phyloP scores from a whole-genome alignment of 2,113 vertebrate species.

The Misgurnus mizolepis region DNA sequence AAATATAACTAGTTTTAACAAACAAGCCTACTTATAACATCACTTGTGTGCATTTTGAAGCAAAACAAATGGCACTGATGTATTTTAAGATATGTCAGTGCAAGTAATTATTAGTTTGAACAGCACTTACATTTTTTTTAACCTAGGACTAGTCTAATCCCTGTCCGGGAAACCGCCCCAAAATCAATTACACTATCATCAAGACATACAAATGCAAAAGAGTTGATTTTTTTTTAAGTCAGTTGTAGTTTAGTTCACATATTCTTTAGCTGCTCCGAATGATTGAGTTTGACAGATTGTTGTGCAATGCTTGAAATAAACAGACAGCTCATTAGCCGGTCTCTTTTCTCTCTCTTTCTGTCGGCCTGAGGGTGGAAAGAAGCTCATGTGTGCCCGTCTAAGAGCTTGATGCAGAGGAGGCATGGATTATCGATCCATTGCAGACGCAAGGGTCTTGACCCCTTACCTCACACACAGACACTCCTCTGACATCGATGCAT shows the following conservation, averaged over 20 bases:
- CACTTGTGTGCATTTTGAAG: too few relatives aligned
- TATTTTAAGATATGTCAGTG: too few relatives aligned
- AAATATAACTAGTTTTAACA: too few relatives aligned
- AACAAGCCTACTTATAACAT: too few relatives aligned
- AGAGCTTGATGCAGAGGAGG: conserved; percentile 16
- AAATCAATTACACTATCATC: too few relatives aligned
- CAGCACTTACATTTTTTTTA: too few relatives aligned
- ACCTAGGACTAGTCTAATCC: too few relatives aligned
- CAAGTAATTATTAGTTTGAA: too few relatives aligned
- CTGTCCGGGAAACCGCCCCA: too few relatives aligned
- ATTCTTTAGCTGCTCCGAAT: neutral
- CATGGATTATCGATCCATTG: conserved; percentile 33
- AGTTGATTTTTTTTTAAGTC: neutral
- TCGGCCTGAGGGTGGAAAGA: neutral
- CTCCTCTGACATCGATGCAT: conserved; percentile 43
- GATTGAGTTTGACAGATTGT: conserved; percentile 18
- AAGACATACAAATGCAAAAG: too few relatives aligned
- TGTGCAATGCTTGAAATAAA: conserved; percentile 20
- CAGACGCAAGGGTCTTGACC: conserved; percentile 22
- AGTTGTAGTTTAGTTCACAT: conserved; percentile 5
- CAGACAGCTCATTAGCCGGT: conserved; percentile 25
- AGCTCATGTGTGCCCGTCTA: neutral
- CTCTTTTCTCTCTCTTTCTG: neutral
- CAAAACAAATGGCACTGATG: too few relatives aligned
- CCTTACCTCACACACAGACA: conserved; percentile 17